Conservation (phyloP, 2,797 vertebrate genomes). For the Dermochelys coriacea region DNA sequence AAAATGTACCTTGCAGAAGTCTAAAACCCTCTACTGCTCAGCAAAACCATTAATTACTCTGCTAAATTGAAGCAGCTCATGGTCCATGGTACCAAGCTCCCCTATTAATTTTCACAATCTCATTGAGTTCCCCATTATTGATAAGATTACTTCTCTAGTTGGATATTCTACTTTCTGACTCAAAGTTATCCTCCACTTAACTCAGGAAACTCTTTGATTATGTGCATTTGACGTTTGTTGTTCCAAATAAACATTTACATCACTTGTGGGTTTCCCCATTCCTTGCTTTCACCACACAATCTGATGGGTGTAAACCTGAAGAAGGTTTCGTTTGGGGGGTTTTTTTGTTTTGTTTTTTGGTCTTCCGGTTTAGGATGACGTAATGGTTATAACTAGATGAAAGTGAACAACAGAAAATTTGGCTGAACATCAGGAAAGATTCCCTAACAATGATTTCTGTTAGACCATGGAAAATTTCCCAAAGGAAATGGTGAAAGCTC, state of each 20-base stretch:
- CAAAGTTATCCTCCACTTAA: not conserved
- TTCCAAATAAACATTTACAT: not conserved
- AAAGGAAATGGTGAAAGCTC: not conserved
- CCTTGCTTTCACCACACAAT: not conserved
- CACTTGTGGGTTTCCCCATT: not conserved
- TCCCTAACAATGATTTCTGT: not conserved
- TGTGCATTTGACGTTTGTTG: not conserved
- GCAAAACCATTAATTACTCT: not conserved
- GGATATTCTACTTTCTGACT: not conserved
- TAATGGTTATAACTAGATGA: fast-evolving
- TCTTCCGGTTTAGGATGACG: not conserved
- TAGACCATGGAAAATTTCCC: not conserved
- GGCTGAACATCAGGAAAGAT: not conserved
- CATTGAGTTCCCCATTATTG: not conserved
- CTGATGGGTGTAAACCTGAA: not conserved
- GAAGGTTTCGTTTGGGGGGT: not conserved
- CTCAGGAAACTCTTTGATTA: not conserved
- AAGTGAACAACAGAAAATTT: not conserved
- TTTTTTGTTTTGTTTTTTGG: not conserved
- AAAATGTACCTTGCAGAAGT: not conserved
- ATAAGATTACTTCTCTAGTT: not conserved
- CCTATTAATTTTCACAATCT: not conserved
- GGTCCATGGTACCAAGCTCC: not conserved
- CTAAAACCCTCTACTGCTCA: not conserved
- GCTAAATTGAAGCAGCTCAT: not conserved